These are phyloP conservation scores for Muschampia plurimacula DNA, from an alignment of 2,888 invertebrate genomes.

Conservation along the genomic window DNA sequence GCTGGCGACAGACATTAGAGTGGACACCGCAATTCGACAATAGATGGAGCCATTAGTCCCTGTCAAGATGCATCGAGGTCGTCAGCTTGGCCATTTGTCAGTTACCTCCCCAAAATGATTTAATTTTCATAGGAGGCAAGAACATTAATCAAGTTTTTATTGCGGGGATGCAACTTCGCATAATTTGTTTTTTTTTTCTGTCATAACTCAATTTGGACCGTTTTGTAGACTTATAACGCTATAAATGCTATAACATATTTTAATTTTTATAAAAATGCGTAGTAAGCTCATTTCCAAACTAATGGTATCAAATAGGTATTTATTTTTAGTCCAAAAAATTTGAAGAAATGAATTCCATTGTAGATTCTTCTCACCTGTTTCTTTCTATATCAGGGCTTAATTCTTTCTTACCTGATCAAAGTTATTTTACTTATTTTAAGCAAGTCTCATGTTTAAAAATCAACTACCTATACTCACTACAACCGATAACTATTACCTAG, in stretches of 20 bases:
- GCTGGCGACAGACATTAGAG: constrained; percentile 56
- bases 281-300: too few species aligned
- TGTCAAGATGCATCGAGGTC: constrained; percentile 65
- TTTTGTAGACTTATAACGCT: not conserved
- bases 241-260: too few species aligned
- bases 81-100: constrained; percentile 77
- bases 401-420: too few species aligned
- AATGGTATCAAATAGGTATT: too few species aligned
- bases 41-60: constrained; percentile 80
- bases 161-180: constrained; percentile 36
- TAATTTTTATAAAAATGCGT: too few species aligned
- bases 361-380: too few species aligned
- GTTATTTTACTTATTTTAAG: too few species aligned
- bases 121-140: constrained; percentile 65
- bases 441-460: not conserved
- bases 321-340: too few species aligned
- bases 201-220: constrained; percentile 29
- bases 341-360: too few species aligned
- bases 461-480: not conserved
- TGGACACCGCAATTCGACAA: constrained; percentile 67
- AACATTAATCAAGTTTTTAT: constrained; percentile 48
- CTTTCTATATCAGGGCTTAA: too few species aligned
- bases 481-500: not conserved
- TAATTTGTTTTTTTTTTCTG: constrained; percentile 31
- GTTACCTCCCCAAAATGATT: constrained; percentile 66